Conservation (phyloP, 1,140 invertebrate species). For the Drosophila navojoa region DNA sequence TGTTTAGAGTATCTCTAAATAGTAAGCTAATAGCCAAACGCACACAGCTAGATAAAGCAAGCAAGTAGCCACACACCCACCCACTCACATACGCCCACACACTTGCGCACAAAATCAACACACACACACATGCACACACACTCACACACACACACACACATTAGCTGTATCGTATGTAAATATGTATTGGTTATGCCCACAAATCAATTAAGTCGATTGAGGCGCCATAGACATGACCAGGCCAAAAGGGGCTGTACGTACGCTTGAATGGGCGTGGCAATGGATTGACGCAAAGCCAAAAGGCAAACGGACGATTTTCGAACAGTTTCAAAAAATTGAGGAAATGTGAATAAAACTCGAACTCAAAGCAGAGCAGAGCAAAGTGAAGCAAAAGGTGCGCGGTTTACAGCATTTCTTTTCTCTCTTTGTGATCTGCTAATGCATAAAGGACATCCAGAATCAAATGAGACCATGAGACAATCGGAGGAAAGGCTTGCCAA, state of each 20-base stretch:
- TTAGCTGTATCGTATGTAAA: constrained; percentile 50
- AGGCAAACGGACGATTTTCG: constrained; percentile 36
- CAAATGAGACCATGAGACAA: background rate
- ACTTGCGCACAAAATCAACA: constrained; percentile 15
- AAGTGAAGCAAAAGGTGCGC: background rate
- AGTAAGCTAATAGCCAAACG: constrained; percentile 42
- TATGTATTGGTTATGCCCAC: constrained; percentile 80
- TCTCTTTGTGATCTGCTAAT: background rate
- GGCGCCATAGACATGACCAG: constrained; percentile 40
- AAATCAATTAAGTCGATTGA: constrained; percentile 83
- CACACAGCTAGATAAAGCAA: constrained; percentile 9
- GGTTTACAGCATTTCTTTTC: background rate
- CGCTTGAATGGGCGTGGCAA: background rate
- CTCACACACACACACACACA: constrained; percentile 19
- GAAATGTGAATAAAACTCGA: background rate
- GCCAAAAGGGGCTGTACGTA: background rate
- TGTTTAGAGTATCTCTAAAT: constrained; percentile 29
- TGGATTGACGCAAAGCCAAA: constrained; percentile 31
- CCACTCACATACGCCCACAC: constrained; percentile 3
- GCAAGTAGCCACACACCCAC: constrained; percentile 5
- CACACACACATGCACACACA: constrained; percentile 37
- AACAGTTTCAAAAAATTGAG: constrained; percentile 3
- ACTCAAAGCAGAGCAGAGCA: background rate
- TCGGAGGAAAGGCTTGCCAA: no score
- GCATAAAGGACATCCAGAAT: background rate